phyloP scores from a whole-genome alignment of 2,113 vertebrate species.

The Periophthalmodon schlosseri region DNA sequence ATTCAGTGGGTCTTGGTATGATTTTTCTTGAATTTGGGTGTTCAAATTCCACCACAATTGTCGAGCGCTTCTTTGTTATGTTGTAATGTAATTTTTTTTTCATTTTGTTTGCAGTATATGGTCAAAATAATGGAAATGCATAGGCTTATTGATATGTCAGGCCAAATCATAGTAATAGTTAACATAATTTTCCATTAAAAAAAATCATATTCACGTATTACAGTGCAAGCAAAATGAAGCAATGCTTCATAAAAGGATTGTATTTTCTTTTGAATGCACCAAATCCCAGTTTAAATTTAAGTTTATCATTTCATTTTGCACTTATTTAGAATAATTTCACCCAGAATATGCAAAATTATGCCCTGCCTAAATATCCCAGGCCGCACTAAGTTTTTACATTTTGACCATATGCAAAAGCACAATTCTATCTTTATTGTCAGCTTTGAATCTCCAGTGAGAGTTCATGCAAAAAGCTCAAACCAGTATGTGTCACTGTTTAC shows the following conservation, averaged over 20 bases:
- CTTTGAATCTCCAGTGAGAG: slow-evolving; percentile 17
- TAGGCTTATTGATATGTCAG: background rate
- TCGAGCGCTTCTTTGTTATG: slow-evolving; percentile 24
- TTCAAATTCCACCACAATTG: slow-evolving; percentile 17
- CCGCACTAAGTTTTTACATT: slow-evolving; percentile 32
- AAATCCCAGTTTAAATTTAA: background rate
- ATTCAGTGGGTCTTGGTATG: background rate
- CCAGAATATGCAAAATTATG: slow-evolving; percentile 23
- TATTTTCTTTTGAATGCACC: too few species aligned
- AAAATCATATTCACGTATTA: slow-evolving; percentile 12
- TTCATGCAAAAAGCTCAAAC: slow-evolving; percentile 10
- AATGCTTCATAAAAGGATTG: slow-evolving; percentile 10
- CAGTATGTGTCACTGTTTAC: slow-evolving; percentile 52
- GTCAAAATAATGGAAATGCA: slow-evolving; percentile 36
- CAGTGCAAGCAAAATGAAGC: slow-evolving; percentile 28
- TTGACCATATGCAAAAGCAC: slow-evolving; percentile 52
- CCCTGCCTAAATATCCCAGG: slow-evolving; percentile 12
- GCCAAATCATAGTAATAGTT: background rate
- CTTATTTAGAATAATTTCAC: too few species aligned
- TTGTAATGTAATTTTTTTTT: slow-evolving; percentile 46
- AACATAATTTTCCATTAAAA: background rate
- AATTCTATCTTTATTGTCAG: slow-evolving; percentile 32
- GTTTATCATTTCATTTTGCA: background rate
- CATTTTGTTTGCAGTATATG: slow-evolving; percentile 29
- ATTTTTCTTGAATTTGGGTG: slow-evolving; percentile 22